These are phyloP conservation scores for Gephyroberyx darwinii DNA, from an alignment of 2,797 vertebrate species.

Conservation along the genomic window DNA sequence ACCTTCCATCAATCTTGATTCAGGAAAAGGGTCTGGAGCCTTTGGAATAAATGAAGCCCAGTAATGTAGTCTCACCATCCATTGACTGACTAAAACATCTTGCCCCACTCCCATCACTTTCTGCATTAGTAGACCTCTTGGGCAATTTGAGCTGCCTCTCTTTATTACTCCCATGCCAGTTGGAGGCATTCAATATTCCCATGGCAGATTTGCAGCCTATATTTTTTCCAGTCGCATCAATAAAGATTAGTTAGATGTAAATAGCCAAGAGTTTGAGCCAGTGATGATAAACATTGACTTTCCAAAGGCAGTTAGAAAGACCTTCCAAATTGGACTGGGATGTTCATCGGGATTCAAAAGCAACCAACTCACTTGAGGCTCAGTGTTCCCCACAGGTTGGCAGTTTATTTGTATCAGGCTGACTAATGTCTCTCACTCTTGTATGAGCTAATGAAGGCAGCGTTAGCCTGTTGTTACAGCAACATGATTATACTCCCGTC, in stretches of 20 bases:
- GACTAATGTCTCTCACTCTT: too few relatives aligned
- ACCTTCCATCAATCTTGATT: slow-evolving; percentile 75
- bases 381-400: too few relatives aligned
- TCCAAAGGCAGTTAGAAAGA: background rate
- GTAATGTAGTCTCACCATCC: slow-evolving; percentile 71
- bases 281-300: slow-evolving; percentile 27
- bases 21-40: slow-evolving; percentile 57
- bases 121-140: slow-evolving; percentile 63
- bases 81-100: slow-evolving; percentile 64
- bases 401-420: too few relatives aligned
- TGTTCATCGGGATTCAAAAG: background rate
- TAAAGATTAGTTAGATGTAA: slow-evolving; percentile 21
- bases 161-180: slow-evolving; percentile 60
- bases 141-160: slow-evolving; percentile 69
- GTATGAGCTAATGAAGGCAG: too few relatives aligned
- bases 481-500: too few relatives aligned
- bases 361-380: background rate
- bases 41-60: slow-evolving; percentile 70
- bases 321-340: background rate
- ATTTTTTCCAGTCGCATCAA: slow-evolving; percentile 18
- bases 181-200: slow-evolving; percentile 45
- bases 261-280: slow-evolving; percentile 14
- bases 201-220: slow-evolving; percentile 23
- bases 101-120: slow-evolving; percentile 48
- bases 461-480: too few relatives aligned